Conservation (phyloP, 1,140 invertebrate genomes). For the Globodera ellingtonae region DNA sequence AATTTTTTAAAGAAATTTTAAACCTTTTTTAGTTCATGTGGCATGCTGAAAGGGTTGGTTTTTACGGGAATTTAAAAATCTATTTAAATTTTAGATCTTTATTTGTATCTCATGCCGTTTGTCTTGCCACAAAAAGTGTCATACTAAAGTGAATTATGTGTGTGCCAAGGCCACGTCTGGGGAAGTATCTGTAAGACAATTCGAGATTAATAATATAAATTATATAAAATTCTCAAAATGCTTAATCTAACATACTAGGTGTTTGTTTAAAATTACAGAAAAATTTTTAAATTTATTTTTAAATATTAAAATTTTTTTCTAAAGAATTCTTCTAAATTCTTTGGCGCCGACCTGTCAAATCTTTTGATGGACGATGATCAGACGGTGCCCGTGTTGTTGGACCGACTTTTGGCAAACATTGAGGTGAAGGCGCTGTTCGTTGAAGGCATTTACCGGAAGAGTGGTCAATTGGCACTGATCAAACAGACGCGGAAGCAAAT, state of each 20-base stretch:
- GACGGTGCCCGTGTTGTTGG: slow-evolving; percentile 79
- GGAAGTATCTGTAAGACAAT: slow-evolving; percentile 36
- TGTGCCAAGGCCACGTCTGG: slow-evolving; percentile 68
- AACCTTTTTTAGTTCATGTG: slow-evolving; percentile 80
- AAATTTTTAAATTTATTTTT: no score
- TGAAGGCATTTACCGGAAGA: slow-evolving; percentile 89
- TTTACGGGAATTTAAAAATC: not conserved
- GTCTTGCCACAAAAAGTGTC: slow-evolving; percentile 91
- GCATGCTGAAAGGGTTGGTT: slow-evolving; percentile 76
- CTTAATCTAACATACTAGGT: no score
- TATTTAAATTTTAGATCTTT: not conserved
- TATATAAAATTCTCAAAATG: no score
- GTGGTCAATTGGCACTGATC: slow-evolving; percentile 70
- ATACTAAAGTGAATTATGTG: slow-evolving; percentile 71
- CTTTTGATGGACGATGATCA: slow-evolving; percentile 75
- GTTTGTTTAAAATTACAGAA: no score
- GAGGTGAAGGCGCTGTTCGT: slow-evolving; percentile 88
- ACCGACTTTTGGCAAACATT: slow-evolving; percentile 80
- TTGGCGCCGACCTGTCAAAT: slow-evolving; percentile 75
- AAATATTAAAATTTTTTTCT: not conserved
- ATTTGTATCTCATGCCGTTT: slow-evolving; percentile 82
- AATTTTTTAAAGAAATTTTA: not conserved
- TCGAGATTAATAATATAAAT: slow-evolving; percentile 6
- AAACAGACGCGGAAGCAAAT: slow-evolving; percentile 50
- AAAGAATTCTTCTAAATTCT: slow-evolving; percentile 70